Evolutionary conservation across 2,888 invertebrate species (phyloP).

Genomic region (Diplolepis rosae): DNA sequence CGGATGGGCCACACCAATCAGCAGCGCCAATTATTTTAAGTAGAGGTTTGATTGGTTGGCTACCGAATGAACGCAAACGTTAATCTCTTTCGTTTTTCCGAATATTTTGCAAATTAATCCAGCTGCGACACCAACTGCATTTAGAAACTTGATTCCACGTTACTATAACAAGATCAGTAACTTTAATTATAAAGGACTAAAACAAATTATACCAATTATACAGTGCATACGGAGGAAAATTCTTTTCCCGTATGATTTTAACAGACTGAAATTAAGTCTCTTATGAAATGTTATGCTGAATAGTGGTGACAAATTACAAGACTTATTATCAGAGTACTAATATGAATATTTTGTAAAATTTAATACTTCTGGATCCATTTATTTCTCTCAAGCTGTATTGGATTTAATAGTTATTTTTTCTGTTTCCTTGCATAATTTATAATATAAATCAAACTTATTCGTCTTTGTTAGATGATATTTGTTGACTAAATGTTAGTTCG

Average conservation of each 20-base stretch:
- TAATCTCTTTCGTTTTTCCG: not conserved
- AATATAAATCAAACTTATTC: too few relatives aligned
- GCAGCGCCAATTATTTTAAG: slow-evolving; percentile 27
- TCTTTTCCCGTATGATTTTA: slow-evolving; percentile 19
- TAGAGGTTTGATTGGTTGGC: slow-evolving; percentile 17
- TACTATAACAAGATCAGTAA: slow-evolving; percentile 1
- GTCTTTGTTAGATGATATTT: too few relatives aligned
- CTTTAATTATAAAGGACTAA: slow-evolving; percentile 6
- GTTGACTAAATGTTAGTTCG: too few relatives aligned
- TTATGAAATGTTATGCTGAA: slow-evolving; percentile 19
- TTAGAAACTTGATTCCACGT: not conserved
- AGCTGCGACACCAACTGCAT: not conserved
- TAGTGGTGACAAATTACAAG: not conserved
- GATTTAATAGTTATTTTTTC: too few relatives aligned
- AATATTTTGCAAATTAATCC: not conserved
- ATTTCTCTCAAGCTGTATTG: too few relatives aligned
- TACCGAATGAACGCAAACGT: not conserved
- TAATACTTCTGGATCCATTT: too few relatives aligned
- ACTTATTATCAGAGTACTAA: not conserved
- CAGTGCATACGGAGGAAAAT: slow-evolving; percentile 10
- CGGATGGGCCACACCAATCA: slow-evolving; percentile 1
- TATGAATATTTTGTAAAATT: not conserved
- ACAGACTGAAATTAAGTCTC: slow-evolving; percentile 27
- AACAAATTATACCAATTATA: slow-evolving; percentile 28
- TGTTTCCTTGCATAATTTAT: too few relatives aligned